A percentile compares a stretch with the other conserved stretches of the same genome.
phyloP scores from a whole-genome alignment of 2,888 invertebrate genomes.

The Drosophila limbata region DNA sequence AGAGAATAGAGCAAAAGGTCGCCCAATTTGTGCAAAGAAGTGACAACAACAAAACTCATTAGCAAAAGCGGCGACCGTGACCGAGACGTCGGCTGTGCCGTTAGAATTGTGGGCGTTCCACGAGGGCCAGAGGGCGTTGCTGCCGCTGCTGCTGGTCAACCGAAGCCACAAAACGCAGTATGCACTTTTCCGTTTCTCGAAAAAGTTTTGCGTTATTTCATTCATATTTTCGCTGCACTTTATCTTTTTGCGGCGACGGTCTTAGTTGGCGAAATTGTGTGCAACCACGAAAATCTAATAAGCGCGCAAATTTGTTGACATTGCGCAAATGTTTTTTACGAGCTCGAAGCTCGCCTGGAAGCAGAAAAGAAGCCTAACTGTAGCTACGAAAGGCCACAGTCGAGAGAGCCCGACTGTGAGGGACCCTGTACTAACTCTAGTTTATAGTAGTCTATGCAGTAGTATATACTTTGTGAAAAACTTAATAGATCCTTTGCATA shows the following conservation, averaged over 20 bases:
- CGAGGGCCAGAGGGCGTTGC: conserved; percentile 42
- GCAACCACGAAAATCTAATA: conserved; percentile 81
- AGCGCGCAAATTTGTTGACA: conserved; percentile 81
- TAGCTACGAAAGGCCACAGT: conserved; percentile 31
- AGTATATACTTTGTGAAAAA: too few species aligned
- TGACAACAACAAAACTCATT: conserved; percentile 81
- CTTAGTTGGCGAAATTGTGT: conserved; percentile 81
- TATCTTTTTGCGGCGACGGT: conserved; percentile 73
- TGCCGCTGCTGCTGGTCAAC: conserved; percentile 62
- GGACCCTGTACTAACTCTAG: not conserved
- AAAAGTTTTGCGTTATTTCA: conserved; percentile 68
- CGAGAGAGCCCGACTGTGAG: not conserved
- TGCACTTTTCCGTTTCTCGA: conserved; percentile 66
- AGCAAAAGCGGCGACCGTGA: conserved; percentile 77
- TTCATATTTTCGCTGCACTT: conserved; percentile 70
- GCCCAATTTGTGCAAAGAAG: conserved; percentile 72
- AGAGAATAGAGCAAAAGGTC: conserved; percentile 21
- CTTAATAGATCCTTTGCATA: too few species aligned
- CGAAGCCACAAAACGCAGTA: conserved; percentile 67
- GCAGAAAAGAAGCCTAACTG: conserved; percentile 43
- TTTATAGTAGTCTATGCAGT: too few species aligned
- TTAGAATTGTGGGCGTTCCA: conserved; percentile 58
- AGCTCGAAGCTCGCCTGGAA: conserved; percentile 26
- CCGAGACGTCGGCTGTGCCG: conserved; percentile 53
- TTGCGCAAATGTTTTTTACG: conserved; percentile 81